phyloP scores from a whole-genome alignment of 2,113 vertebrate species.

The Colinus virginianus region DNA sequence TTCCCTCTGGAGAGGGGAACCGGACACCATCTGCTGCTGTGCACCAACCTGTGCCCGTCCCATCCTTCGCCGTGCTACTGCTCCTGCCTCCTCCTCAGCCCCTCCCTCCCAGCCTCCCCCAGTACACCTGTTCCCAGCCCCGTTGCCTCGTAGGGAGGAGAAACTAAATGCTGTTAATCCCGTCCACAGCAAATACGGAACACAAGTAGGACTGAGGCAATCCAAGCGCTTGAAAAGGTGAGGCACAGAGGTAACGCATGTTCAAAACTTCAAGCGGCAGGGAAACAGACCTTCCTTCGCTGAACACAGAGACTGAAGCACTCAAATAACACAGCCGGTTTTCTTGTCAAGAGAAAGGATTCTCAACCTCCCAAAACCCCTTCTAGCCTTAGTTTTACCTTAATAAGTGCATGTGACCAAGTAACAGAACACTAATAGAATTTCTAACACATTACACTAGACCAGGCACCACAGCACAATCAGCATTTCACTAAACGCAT shows the following conservation, averaged over 20 bases:
- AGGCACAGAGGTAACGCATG: background rate
- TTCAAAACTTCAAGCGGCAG: background rate
- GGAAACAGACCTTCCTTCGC: background rate
- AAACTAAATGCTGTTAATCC: background rate
- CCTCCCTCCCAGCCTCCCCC: too few relatives aligned
- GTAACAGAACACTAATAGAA: background rate
- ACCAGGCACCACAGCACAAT: fast-evolving
- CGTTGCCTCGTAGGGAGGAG: background rate
- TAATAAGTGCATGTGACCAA: fast-evolving
- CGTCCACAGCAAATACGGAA: background rate
- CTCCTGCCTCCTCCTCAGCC: background rate
- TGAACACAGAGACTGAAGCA: background rate
- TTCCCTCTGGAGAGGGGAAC: background rate
- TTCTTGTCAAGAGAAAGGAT: background rate
- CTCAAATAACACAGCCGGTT: background rate
- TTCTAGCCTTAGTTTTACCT: background rate
- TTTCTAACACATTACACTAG: background rate
- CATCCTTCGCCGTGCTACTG: too few relatives aligned
- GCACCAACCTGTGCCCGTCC: background rate
- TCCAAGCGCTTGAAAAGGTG: background rate
- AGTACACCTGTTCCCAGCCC: background rate
- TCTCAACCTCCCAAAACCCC: background rate
- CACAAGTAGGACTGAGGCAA: background rate
- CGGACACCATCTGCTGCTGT: background rate
- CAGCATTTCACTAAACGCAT: background rate